These are phyloP conservation scores for Tachystola acroxantha DNA, from an alignment of 2,888 invertebrate genomes.

Conservation along the genomic window DNA sequence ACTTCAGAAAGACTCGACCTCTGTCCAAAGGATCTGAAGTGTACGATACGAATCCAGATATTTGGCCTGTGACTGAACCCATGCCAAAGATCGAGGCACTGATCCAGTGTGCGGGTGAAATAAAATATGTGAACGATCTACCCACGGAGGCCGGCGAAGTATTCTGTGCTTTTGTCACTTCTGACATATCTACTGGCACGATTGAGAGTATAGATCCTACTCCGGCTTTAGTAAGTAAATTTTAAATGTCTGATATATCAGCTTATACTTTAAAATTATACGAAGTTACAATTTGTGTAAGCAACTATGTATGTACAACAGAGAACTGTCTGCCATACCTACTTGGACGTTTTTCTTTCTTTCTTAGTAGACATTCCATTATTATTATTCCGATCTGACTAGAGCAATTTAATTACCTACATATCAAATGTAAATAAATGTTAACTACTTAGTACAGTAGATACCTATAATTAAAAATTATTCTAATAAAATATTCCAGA, in stretches of 20 bases:
- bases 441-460: too few species aligned
- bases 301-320: too few species aligned
- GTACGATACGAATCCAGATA: constrained; percentile 78
- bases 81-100: constrained; percentile 78
- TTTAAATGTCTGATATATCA: not conserved
- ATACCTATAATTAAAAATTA: too few species aligned
- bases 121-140: constrained; percentile 79
- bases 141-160: constrained; percentile 77
- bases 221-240: constrained; percentile 77
- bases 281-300: too few species aligned
- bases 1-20: constrained; percentile 69
- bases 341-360: too few species aligned
- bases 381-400: too few species aligned
- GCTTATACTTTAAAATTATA: too few species aligned
- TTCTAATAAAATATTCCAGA: constrained; percentile 65
- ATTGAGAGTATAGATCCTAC: constrained; percentile 79
- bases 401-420: too few species aligned
- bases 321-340: too few species aligned
- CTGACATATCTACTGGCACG: constrained; percentile 59
- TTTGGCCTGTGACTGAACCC: constrained; percentile 81
- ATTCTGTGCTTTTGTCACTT: constrained; percentile 79
- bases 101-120: constrained; percentile 79
- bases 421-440: too few species aligned
- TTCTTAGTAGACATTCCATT: too few species aligned
- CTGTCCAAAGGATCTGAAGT: constrained; percentile 80